Base-by-base conservation (phyloP, 2,113 vertebrate genomes). In the Platysternon megacephalum region DNA sequence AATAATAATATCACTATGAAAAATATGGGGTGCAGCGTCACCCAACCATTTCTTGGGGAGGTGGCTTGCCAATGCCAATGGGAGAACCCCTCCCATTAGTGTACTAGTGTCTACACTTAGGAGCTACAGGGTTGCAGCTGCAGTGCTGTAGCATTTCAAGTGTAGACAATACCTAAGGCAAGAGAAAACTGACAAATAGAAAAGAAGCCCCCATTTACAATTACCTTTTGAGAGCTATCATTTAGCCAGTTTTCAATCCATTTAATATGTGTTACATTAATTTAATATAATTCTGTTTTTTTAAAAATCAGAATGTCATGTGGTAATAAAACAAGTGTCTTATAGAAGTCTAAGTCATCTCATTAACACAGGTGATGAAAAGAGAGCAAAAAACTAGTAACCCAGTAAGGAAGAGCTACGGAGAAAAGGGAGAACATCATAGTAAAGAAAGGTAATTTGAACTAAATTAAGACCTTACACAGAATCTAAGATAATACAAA, bases 251-350 rank as follows among this genome's bases (percentile, higher is more conserved):
- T 91, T 29, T 86, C 52, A 51, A 26, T 5, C 35, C 17, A 26
- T 51, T 55, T 46, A 76, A 72, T 48, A 48, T 0, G 0, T 3
- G 26, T 35, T 2, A 1, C 51, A 21, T 0, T 22, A 42, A 78
- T 82, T 90, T 90, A 61, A 29, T 48, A 35, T 51, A 39, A 46
- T 26, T n/a, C 51, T 85, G 79, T 11, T 84, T 95, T 93, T 91
- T n/a, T 28, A 44, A 53, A 55, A 68, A 68, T 68, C 65, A 68
- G 35, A n/a, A 35, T 39, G 35, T 68, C 35, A 68, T 21, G 19
- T n/a, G 16, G 35, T 68, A 68, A n/a, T n/a, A 21, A 68, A 68
- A 68, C 65, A 68, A n/a, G 8, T 68, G 35, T 21, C 35, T 68
- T 68, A 68, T n/a, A n/a, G 7, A 16, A 68, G 35, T 68, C 14